Base-by-base conservation (phyloP, 2,797 vertebrate species). In the Girardinus metallicus region DNA sequence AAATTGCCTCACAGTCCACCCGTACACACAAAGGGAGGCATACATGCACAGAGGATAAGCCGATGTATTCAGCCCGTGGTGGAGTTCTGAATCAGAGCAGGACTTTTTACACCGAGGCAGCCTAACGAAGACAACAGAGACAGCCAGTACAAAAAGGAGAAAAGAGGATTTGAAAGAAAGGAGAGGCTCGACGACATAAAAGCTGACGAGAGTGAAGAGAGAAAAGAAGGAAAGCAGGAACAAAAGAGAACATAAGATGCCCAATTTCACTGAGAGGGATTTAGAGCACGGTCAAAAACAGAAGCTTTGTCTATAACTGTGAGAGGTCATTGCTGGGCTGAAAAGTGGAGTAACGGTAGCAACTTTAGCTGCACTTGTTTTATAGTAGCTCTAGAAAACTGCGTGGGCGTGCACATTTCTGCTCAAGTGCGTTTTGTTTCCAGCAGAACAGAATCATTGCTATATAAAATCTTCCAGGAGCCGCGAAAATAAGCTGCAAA, bases 281-380 rank as follows among this genome's bases (percentile, higher is more conserved):
- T 88, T 96, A 86, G 93, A 96, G 85, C 88, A 87, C 53, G 93
- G 94, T 91, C 92, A 96, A 64, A 81, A 60, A 15, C 93, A 93
- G 87, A 94, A 91, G 87, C 83, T 85, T 83, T 82, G 75, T 81
- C 47, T 89, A 75, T 73, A 73, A 84, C 79, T 77, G 74, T 75
- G 70, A 77, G 51, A 64, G 81, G 83, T 80, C 70, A 71, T 79
- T 84, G 73, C 74, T 80, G 87, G 87, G 80, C 84, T 84, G 76
- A 81, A 75, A 77, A 88, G 71, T 75, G 72, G 79, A 91, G 86
- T 75, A 86, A 88, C 86, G 88, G 84, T 76, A 79, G 73, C 84
- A 90, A 88, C 86, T 92, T 89, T 87, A 80, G 78, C 79, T 84
- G 84, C 80, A 80, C 86, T 90, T 89, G 87, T 91, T 88, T 89